Conservation (phyloP, 2,797 vertebrate genomes). For the Otus scops region DNA sequence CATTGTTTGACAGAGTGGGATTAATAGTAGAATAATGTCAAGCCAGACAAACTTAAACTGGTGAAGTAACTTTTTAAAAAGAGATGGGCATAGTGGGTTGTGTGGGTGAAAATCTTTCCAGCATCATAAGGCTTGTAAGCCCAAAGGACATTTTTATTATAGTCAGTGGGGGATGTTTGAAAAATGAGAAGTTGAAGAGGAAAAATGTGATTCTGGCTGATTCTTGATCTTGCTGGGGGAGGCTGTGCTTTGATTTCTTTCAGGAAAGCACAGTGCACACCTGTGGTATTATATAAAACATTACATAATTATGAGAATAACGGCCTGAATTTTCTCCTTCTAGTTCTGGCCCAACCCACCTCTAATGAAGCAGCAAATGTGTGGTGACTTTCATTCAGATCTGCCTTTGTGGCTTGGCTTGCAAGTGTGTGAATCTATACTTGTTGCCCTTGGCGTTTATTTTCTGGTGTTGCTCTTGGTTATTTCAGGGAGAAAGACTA, state of each 20-base stretch:
- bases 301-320: conserved; percentile 13
- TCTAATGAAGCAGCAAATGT: neutral
- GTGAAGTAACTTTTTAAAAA: conserved; percentile 4
- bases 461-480: neutral
- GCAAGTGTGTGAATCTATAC: neutral
- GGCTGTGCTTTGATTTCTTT: conserved; percentile 35
- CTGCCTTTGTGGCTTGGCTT: neutral
- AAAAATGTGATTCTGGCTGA: neutral
- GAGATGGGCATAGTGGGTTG: neutral
- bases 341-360: neutral
- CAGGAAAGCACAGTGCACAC: neutral
- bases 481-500: neutral
- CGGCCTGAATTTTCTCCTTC: neutral
- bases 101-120: conserved; percentile 34
- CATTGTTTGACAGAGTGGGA: neutral
- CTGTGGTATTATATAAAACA: conserved; percentile 33
- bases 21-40: neutral
- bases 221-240: conserved; percentile 42
- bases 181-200: conserved; percentile 34
- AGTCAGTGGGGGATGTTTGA: conserved; percentile 19
- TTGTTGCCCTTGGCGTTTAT: neutral
- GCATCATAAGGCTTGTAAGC: neutral
- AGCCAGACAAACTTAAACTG: neutral
- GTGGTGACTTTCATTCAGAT: neutral
- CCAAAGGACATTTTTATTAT: neutral